phyloP scores from a whole-genome alignment of 2,113 vertebrate genomes.

The Psilopsiagon aymara region DNA sequence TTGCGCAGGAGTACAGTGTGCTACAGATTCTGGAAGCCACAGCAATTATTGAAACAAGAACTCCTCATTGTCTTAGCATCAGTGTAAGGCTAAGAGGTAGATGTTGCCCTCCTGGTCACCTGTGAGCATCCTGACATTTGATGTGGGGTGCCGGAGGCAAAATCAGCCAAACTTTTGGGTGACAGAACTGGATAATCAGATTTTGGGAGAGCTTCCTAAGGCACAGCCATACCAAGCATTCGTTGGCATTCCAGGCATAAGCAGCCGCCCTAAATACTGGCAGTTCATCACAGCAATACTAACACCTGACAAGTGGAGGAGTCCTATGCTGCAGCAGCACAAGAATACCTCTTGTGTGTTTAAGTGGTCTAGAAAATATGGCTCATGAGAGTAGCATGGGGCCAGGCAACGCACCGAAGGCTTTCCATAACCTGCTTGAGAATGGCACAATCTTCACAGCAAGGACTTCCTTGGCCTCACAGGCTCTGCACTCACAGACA shows the following conservation, averaged over 20 bases:
- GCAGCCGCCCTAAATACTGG: not conserved
- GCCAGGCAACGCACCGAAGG: not conserved
- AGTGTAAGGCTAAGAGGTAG: not conserved
- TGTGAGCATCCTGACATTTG: not conserved
- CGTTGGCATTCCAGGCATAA: not conserved
- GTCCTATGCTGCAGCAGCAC: not conserved
- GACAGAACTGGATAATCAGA: not conserved
- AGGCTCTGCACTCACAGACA: accelerated
- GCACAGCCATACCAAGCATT: accelerated
- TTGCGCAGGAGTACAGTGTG: not conserved
- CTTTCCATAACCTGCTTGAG: not conserved
- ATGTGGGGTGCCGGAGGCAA: not conserved
- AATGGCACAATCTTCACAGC: not conserved
- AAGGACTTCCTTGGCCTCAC: not conserved
- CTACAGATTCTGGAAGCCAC: not conserved
- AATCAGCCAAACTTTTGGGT: not conserved
- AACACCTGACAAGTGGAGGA: not conserved
- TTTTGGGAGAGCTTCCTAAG: not conserved
- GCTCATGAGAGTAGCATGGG: accelerated
- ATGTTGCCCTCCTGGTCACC: not conserved
- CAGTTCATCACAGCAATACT: not conserved
- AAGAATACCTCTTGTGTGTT: not conserved
- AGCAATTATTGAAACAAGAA: not conserved
- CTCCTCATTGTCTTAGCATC: not conserved
- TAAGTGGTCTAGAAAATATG: not conserved